Evolutionary conservation across 2,797 vertebrate species (phyloP).

Genomic region (Pseudochromis fuscus): DNA sequence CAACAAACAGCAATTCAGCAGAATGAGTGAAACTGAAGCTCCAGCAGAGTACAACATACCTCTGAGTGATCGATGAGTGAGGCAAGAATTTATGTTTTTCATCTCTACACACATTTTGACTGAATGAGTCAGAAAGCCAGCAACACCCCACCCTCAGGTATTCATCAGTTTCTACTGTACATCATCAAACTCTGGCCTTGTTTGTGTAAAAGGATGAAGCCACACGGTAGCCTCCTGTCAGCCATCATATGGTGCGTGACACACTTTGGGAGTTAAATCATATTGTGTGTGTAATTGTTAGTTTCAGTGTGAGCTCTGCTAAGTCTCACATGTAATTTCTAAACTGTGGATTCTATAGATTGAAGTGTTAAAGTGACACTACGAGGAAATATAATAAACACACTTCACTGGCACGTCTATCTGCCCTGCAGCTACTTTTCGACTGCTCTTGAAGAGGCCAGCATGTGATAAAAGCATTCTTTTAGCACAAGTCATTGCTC

Average conservation of each 20-base stretch:
- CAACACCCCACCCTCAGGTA: not conserved
- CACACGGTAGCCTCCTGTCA: not conserved
- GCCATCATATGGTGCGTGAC: too few species aligned
- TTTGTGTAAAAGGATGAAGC: not conserved
- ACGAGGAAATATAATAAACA: not conserved
- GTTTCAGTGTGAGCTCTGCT: not conserved
- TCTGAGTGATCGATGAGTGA: not conserved
- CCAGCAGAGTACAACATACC: not conserved
- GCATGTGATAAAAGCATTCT: conserved; percentile 2
- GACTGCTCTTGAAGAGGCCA: not conserved
- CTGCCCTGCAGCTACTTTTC: not conserved
- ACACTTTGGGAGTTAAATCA: not conserved
- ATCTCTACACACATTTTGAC: not conserved
- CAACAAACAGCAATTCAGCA: too few species aligned
- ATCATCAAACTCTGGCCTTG: not conserved
- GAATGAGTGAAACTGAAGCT: not conserved
- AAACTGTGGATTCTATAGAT: not conserved
- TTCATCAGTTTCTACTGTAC: not conserved
- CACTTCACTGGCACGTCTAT: not conserved
- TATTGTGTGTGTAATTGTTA: not conserved
- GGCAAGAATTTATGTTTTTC: not conserved
- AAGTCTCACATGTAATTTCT: not conserved
- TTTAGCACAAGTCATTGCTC: not conserved
- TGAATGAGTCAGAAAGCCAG: not conserved
- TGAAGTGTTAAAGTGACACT: not conserved